Conservation (phyloP, 2,888 invertebrate species). For the Schrankia costaestrigalis region DNA sequence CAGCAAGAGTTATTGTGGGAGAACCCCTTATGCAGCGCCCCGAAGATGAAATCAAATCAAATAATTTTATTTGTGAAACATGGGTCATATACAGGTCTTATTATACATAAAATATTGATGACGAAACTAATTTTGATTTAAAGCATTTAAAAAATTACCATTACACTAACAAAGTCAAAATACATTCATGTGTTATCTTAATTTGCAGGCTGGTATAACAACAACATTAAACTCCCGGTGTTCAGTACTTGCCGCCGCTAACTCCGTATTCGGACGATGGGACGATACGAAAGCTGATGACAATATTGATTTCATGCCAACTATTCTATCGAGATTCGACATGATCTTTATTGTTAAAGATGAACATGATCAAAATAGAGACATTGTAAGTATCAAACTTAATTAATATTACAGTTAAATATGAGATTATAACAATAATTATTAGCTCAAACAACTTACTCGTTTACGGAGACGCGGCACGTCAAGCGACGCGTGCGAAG, state of each 20-base stretch:
- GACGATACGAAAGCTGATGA: slow-evolving; percentile 98
- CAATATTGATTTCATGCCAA: slow-evolving; percentile 99
- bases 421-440: no score
- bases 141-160: no score
- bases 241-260: slow-evolving; percentile 99
- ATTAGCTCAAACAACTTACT: no score
- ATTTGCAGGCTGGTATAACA: slow-evolving; percentile 94
- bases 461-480: not conserved
- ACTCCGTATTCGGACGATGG: slow-evolving; percentile 99
- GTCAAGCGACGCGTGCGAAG: no score
- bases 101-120: no score
- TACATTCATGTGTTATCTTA: slow-evolving; percentile 1
- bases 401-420: not conserved
- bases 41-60: no score
- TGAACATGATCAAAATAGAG: slow-evolving; percentile 92
- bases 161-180: no score
- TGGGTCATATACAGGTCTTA: no score
- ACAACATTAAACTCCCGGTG: slow-evolving; percentile 99
- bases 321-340: slow-evolving; percentile 99
- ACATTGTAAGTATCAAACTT: slow-evolving; percentile 84
- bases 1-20: no score
- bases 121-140: no score
- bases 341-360: slow-evolving; percentile 99
- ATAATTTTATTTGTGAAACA: no score
- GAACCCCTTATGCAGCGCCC: no score